These are phyloP conservation scores for Tenrec ecaudatus DNA, from an alignment of 2,113 vertebrate species.

Conservation along the genomic window DNA sequence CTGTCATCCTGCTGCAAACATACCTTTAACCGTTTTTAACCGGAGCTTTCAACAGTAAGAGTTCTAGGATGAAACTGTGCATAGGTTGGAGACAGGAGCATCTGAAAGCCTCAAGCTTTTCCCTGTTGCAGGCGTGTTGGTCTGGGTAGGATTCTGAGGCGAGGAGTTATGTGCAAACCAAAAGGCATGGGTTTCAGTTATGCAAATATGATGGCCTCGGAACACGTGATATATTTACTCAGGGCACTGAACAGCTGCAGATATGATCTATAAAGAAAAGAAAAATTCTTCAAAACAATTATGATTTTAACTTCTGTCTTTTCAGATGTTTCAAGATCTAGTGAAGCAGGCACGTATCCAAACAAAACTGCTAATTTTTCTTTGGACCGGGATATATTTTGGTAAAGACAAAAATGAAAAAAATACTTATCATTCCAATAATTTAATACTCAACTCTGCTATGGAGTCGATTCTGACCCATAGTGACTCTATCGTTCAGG, in stretches of 20 bases:
- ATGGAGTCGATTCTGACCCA: too few relatives aligned
- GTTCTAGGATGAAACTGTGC: background rate
- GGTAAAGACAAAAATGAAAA: slow-evolving; percentile 29
- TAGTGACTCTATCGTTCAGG: too few relatives aligned
- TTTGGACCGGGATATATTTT: background rate
- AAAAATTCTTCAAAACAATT: slow-evolving; percentile 62
- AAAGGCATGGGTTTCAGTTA: slow-evolving; percentile 70
- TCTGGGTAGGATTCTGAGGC: slow-evolving; percentile 33
- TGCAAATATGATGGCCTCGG: slow-evolving; percentile 64
- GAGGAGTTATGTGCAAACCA: slow-evolving; percentile 48
- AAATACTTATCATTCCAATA: slow-evolving; percentile 7
- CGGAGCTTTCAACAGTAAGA: background rate
- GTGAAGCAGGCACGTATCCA: slow-evolving; percentile 54
- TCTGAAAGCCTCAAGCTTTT: slow-evolving; percentile 5
- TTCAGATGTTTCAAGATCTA: slow-evolving; percentile 52
- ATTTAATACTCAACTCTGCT: background rate
- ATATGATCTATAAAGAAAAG: slow-evolving; percentile 62
- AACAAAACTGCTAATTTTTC: slow-evolving; percentile 42
- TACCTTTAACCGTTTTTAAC: background rate
- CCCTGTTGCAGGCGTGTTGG: slow-evolving; percentile 13
- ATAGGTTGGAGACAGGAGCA: background rate
- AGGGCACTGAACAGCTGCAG: slow-evolving; percentile 69
- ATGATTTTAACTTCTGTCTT: slow-evolving; percentile 60
- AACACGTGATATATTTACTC: slow-evolving; percentile 41
- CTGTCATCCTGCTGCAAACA: background rate